Conservation (phyloP, 2,797 vertebrate species). For the Lateolabrax maculatus region DNA sequence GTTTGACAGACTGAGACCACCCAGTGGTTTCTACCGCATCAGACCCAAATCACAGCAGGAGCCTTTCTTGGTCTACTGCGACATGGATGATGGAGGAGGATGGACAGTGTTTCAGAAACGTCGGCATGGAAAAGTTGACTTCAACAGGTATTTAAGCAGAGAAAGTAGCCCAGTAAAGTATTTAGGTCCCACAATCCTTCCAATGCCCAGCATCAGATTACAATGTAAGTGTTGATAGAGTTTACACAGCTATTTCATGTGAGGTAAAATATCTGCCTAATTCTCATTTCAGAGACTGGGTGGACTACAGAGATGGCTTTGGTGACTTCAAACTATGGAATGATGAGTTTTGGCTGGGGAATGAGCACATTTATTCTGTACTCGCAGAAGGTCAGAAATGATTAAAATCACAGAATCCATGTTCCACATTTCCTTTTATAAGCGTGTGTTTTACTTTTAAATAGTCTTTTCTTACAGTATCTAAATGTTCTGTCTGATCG, state of each 20-base stretch:
- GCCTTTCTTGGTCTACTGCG: constrained; percentile 91
- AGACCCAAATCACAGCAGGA: constrained; percentile 84
- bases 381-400: constrained; percentile 83
- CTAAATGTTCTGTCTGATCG: neutral
- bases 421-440: neutral
- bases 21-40: constrained; percentile 90
- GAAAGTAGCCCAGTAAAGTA: neutral
- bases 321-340: constrained; percentile 90
- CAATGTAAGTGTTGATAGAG: neutral
- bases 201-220: constrained; percentile 4
- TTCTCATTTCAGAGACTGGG: constrained; percentile 88
- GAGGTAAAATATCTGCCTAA: neutral
- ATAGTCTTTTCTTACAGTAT: neutral
- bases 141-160: constrained; percentile 84
- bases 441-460: neutral
- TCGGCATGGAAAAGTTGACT: constrained; percentile 90
- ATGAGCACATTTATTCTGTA: constrained; percentile 88
- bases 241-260: neutral
- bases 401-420: neutral
- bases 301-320: constrained; percentile 92
- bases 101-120: constrained; percentile 93
- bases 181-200: neutral
- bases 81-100: constrained; percentile 93
- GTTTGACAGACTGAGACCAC: constrained; percentile 82
- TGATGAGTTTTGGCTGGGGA: constrained; percentile 95